These are phyloP conservation scores for Coecobrya sp. DNA, from an alignment of 2,888 invertebrate species.

Conservation along the genomic window DNA sequence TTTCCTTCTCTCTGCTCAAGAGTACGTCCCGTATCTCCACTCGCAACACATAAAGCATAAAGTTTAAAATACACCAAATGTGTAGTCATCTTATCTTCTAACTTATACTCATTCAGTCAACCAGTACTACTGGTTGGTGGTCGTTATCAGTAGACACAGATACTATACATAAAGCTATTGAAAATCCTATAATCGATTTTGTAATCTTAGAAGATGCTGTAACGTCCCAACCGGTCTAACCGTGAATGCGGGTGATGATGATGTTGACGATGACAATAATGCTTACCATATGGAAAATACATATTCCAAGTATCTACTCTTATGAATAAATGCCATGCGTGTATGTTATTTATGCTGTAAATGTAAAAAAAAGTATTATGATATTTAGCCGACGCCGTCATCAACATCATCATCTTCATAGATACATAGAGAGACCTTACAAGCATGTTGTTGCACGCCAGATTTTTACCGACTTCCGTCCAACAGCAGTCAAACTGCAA, in stretches of 20 bases:
- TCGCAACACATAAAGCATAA: constrained; percentile 18
- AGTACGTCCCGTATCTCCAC: background rate
- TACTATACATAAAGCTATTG: background rate
- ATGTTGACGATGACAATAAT: constrained; percentile 31
- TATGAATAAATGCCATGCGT: background rate
- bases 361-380: constrained; percentile 35
- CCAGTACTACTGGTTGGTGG: background rate
- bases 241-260: background rate
- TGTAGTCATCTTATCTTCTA: background rate
- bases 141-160: constrained; percentile 20
- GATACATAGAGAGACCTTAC: constrained; percentile 21
- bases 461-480: constrained; percentile 51
- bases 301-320: background rate
- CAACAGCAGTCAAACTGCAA: constrained; percentile 30
- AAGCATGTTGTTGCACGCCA: background rate
- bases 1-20: no score
- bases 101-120: background rate
- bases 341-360: background rate
- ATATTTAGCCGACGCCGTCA: constrained; percentile 12
- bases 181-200: constrained; percentile 32
- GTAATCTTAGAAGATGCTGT: constrained; percentile 4
- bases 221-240: constrained; percentile 14
- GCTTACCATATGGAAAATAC: background rate
- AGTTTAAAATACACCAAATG: constrained; percentile 34
- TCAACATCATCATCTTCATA: constrained; percentile 36